Percentiles rank a stretch among this genome's conserved stretches.
phyloP scores from a whole-genome alignment of 2,113 vertebrate genomes.

The Misgurnus anguillicaudatus region DNA sequence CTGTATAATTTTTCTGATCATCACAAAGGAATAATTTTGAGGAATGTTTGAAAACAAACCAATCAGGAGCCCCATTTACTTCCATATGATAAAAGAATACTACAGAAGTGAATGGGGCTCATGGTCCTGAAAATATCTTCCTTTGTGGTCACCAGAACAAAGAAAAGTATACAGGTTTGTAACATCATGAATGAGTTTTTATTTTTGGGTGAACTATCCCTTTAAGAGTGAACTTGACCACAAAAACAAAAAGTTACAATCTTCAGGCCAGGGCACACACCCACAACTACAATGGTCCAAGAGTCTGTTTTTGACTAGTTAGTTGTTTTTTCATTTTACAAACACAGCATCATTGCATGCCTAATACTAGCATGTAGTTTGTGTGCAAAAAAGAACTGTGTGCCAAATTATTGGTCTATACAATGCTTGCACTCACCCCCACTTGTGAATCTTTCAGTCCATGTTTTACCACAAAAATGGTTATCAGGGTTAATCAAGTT shows the following conservation, averaged over 20 bases:
- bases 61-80: no score
- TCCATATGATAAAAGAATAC: no score
- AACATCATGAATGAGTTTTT: no score
- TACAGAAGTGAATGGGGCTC: no score
- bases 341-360: not conserved
- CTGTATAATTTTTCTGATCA: no score
- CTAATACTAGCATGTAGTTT: slow-evolving; percentile 6
- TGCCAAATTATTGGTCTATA: not conserved
- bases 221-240: not conserved
- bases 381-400: slow-evolving; percentile 5
- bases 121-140: no score
- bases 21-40: not conserved
- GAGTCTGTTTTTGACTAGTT: not conserved
- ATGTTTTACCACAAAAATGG: slow-evolving; percentile 35
- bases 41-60: no score
- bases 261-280: not conserved
- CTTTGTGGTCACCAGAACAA: no score
- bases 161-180: no score
- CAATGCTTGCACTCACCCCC: slow-evolving; percentile 21
- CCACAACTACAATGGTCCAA: not conserved
- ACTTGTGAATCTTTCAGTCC: not conserved
- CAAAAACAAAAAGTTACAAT: slow-evolving; percentile 5
- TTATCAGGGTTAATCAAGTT: slow-evolving; percentile 9
- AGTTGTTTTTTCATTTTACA: not conserved
- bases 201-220: not conserved